phyloP scores from a whole-genome alignment of 1,140 invertebrate species.

The Drosophila sproati region DNA sequence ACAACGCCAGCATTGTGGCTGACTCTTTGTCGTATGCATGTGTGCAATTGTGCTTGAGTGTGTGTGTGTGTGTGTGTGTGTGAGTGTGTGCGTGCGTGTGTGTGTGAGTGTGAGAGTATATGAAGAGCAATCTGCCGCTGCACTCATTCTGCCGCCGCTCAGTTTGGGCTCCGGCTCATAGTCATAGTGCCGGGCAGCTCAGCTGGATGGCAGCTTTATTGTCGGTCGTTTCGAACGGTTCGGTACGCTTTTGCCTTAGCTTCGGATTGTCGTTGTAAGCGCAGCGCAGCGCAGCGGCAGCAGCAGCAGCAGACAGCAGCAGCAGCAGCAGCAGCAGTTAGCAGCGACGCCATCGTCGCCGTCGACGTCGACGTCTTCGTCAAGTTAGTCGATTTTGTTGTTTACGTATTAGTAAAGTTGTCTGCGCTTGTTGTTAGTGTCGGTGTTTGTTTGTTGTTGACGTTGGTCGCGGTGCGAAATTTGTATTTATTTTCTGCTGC shows the following conservation, averaged over 20 bases:
- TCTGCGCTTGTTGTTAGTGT: constrained; percentile 62
- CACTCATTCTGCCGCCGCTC: constrained; percentile 60
- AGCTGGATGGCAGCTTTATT: constrained; percentile 79
- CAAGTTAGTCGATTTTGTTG: constrained; percentile 50
- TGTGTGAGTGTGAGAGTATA: constrained; percentile 17
- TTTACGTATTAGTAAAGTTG: constrained; percentile 69
- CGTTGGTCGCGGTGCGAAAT: constrained; percentile 77
- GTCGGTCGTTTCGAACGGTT: constrained; percentile 80
- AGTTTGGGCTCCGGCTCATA: constrained; percentile 53
- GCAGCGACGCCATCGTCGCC: constrained; percentile 41
- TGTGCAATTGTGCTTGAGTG: background rate
- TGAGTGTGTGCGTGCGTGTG: constrained; percentile 16
- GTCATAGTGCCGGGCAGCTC: constrained; percentile 58
- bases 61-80: constrained; percentile 21
- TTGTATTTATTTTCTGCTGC: constrained; percentile 67
- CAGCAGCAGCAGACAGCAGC: constrained; percentile 19
- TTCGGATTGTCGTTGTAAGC: constrained; percentile 65
- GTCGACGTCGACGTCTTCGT: constrained; percentile 20
- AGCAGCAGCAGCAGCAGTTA: constrained; percentile 12
- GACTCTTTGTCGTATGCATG: constrained; percentile 36
- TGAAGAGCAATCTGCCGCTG: constrained; percentile 49
- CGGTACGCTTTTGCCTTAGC: constrained; percentile 69
- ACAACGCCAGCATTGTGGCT: constrained; percentile 40
- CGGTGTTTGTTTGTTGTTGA: constrained; percentile 78
- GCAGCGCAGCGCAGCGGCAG: constrained; percentile 32